Percentiles rank a stretch among this genome's conserved stretches.
These are phyloP conservation scores for Siphamia tubifer DNA, from an alignment of 2,113 vertebrate genomes.

Conservation along the genomic window DNA sequence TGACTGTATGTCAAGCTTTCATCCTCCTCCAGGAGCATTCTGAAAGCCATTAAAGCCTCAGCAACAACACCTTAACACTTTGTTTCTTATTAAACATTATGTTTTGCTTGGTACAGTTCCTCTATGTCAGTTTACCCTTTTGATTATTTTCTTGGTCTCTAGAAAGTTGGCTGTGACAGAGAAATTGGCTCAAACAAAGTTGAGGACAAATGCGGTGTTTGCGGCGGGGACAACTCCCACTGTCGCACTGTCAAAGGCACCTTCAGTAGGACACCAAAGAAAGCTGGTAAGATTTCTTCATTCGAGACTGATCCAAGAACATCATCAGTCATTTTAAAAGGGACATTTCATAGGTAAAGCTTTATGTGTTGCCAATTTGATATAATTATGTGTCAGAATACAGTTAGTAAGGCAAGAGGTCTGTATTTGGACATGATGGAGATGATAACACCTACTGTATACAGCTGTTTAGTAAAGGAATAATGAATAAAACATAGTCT, in stretches of 20 bases:
- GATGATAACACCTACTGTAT: too few relatives aligned
- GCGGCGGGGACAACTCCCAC: conserved; percentile 95
- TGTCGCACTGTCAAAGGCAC: conserved; percentile 95
- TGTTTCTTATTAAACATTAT: neutral
- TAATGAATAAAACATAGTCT: too few relatives aligned
- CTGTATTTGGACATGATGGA: too few relatives aligned
- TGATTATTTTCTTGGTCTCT: neutral
- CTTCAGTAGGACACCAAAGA: conserved; percentile 92
- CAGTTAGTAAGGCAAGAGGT: too few relatives aligned
- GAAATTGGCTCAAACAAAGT: conserved; percentile 93
- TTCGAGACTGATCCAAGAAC: too few relatives aligned
- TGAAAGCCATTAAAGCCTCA: neutral
- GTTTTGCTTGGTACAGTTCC: fast-evolving
- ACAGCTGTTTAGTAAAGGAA: too few relatives aligned
- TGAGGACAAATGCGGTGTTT: conserved; percentile 96
- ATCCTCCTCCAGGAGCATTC: neutral
- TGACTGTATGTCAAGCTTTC: neutral
- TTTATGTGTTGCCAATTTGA: too few relatives aligned
- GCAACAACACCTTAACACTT: neutral
- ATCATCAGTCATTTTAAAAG: too few relatives aligned
- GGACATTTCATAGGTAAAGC: too few relatives aligned
- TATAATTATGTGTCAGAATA: too few relatives aligned
- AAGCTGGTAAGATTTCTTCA: conserved; percentile 89
- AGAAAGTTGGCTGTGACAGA: conserved; percentile 97
- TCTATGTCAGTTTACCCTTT: neutral